Evolutionary conservation across 2,113 vertebrate species (phyloP).

Genomic region (Syrrhaptes paradoxus): DNA sequence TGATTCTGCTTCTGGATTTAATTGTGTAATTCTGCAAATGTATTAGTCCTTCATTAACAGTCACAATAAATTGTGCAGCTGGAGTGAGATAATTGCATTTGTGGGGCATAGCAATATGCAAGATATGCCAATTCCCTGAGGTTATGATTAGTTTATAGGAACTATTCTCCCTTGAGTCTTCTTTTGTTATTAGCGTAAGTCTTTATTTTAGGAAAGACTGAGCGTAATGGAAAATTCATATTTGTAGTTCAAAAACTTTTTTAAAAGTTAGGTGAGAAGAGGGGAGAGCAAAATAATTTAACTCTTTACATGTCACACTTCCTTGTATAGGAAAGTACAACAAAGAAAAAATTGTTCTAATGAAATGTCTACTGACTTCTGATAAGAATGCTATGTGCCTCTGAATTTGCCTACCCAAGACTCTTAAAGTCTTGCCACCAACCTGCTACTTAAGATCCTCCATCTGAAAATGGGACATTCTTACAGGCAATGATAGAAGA

Average conservation of each 20-base stretch:
- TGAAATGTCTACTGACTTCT: neutral
- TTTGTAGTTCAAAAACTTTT: neutral
- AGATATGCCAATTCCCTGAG: constrained; percentile 19
- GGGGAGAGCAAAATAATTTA: neutral
- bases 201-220: neutral
- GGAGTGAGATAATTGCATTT: constrained; percentile 50
- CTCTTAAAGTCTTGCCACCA: neutral
- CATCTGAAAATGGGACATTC: neutral
- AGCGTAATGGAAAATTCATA: neutral
- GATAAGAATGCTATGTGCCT: neutral
- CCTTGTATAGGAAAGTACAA: neutral
- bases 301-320: neutral
- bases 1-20: constrained; percentile 28
- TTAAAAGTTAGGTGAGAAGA: neutral
- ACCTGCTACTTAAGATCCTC: neutral
- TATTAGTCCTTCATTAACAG: constrained; percentile 44
- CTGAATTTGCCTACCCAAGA: neutral
- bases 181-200: constrained; percentile 11
- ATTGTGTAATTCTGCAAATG: constrained; percentile 10
- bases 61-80: constrained; percentile 31
- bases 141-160: constrained; percentile 26
- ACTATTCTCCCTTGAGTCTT: neutral
- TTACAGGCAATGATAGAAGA: neutral
- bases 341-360: neutral
- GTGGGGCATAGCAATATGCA: constrained; percentile 20